Evolutionary conservation across 1,140 invertebrate species (phyloP).

Genomic region (Batillaria attramentaria): DNA sequence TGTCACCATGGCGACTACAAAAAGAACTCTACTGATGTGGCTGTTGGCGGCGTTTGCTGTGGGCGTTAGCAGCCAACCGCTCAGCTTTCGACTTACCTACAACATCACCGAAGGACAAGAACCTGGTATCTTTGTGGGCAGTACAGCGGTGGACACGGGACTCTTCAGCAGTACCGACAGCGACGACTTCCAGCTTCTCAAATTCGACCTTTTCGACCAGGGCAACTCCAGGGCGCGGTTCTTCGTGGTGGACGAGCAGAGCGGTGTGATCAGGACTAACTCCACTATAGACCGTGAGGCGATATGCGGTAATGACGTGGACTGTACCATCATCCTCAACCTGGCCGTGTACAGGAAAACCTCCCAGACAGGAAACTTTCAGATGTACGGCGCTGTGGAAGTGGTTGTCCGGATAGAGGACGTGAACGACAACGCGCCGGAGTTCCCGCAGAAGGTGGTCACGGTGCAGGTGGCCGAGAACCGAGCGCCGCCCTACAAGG

Average conservation of each 20-base stretch:
- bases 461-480: conserved; percentile 67
- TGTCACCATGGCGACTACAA: too few species aligned
- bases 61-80: too few species aligned
- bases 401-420: conserved; percentile 43
- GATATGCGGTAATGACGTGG: conserved; percentile 22
- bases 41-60: too few species aligned
- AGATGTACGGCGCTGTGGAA: not conserved
- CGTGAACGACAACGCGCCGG: conserved; percentile 83
- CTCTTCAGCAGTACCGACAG: conserved; percentile 13
- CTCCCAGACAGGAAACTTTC: not conserved
- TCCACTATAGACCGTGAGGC: conserved; percentile 41
- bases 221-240: conserved; percentile 32
- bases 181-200: conserved; percentile 27
- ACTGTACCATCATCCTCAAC: conserved; percentile 17
- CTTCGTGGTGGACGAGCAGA: conserved; percentile 38
- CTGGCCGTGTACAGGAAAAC: conserved; percentile 34
- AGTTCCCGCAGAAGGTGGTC: conserved; percentile 90
- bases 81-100: conserved; percentile 16
- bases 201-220: conserved; percentile 22
- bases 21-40: too few species aligned
- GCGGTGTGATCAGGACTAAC: conserved; percentile 41
- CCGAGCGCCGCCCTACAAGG: conserved; percentile 39
- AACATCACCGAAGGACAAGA: conserved; percentile 34
- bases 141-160: conserved; percentile 21
- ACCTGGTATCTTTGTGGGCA: conserved; percentile 27